phyloP scores from a whole-genome alignment of 1,140 invertebrate genomes.

The Drosophila pectinifera region DNA sequence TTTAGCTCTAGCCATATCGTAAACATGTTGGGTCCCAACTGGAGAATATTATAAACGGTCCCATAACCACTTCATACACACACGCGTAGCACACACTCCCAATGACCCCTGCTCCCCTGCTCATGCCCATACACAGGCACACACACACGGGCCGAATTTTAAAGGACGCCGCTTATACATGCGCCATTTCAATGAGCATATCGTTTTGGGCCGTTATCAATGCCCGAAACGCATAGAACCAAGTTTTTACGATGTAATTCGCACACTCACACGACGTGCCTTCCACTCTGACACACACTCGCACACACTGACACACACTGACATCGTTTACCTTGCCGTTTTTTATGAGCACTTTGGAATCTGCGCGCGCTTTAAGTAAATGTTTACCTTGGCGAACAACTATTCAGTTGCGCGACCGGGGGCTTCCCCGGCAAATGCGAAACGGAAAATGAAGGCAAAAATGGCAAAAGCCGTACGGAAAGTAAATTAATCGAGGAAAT shows the following conservation, averaged over 20 bases:
- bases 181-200: conserved; percentile 69
- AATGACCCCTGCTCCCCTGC: conserved; percentile 28
- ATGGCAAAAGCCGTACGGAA: conserved; percentile 73
- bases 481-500: conserved; percentile 84
- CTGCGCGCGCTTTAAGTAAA: conserved; percentile 77
- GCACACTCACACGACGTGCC: conserved; percentile 50
- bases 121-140: not conserved
- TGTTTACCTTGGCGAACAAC: conserved; percentile 77
- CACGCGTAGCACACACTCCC: conserved; percentile 9
- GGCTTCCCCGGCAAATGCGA: conserved; percentile 52
- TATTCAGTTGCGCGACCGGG: conserved; percentile 31
- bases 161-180: conserved; percentile 75
- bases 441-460: conserved; percentile 76
- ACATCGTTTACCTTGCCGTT: conserved; percentile 58
- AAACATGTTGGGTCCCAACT: conserved; percentile 45
- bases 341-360: conserved; percentile 79
- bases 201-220: conserved; percentile 72
- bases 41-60: conserved; percentile 62
- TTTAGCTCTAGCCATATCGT: conserved; percentile 42
- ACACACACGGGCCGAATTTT: conserved; percentile 31
- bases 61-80: conserved; percentile 73
- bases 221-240: conserved; percentile 72
- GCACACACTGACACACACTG: conserved; percentile 7
- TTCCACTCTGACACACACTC: conserved; percentile 9
- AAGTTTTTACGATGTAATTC: conserved; percentile 79